Evolutionary conservation across 2,888 invertebrate genomes (phyloP), one percentile per base, ranked within the genome.

Genomic region (Tachina fera): DNA sequence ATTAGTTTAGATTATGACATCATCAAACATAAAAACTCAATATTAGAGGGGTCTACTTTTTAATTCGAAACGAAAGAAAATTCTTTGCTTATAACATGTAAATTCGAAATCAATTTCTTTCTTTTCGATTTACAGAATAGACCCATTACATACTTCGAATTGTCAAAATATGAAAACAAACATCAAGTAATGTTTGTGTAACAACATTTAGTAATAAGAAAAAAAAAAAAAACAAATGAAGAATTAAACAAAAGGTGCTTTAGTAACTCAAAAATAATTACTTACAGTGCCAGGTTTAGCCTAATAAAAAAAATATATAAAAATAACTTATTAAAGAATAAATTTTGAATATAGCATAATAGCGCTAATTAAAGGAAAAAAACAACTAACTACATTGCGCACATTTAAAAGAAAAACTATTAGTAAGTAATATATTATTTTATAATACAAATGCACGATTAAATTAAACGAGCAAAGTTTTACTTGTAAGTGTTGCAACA

Each of bases 241-340:
- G 47, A 68, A 72, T 19, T 49, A 45, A 79, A 67, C 71, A 56
- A 63, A 82, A 77, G 10, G 19, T 72, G 72, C 72, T 86, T 75
- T 77, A 76, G 79, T 83, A 84, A 89, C 88, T 80, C 76, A 77
- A 80, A 58, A 82, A 11, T 74, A 86, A 58, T 90, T 94, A 94
- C 94, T 95, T 94, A 95, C 94, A 93, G 94, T 93, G 91, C 93
- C 94, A 88, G 94, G 94, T 92, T 95, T 95, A 90, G 94, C 94
- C 95, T 94, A 91, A 89, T 84, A 65, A 79, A 87, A 86, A 31
- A 83, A 84, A 81, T 81, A 85, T 76, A 87, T 74, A 87, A 87
- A 79, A 87, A 81, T 67, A 53, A 75, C 65, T 71, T 84, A 74
- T 79, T 68, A 81, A 79, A 87, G 53, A 61, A 71, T 61, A 79